Conservation (phyloP, 2,113 vertebrate species). For the Ochotona princeps region DNA sequence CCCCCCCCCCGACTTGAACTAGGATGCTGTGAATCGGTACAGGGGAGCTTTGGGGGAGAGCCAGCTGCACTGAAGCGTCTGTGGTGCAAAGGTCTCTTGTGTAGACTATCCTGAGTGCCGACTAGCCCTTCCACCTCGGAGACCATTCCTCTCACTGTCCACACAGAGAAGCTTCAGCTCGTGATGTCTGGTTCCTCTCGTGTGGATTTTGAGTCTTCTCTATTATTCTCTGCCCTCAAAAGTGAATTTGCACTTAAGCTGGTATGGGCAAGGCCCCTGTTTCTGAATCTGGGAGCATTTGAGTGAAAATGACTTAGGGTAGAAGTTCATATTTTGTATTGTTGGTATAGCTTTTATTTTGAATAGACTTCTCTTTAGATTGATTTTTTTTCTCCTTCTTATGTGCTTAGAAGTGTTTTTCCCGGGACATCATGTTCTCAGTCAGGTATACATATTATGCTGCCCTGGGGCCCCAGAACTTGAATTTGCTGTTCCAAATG, state of each 20-base stretch:
- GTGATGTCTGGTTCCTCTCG: background rate
- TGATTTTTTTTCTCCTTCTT: background rate
- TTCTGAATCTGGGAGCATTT: constrained; percentile 29
- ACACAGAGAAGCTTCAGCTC: background rate
- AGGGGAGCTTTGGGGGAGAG: background rate
- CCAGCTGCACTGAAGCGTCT: background rate
- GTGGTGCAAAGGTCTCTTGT: background rate
- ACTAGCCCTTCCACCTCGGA: background rate
- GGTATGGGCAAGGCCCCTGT: background rate
- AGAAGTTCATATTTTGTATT: constrained; percentile 42
- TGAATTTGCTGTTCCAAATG: background rate
- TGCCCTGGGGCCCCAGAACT: background rate
- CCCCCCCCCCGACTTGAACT: background rate
- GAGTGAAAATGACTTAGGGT: constrained; percentile 49
- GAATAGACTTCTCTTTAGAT: constrained; percentile 50
- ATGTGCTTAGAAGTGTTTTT: constrained; percentile 63
- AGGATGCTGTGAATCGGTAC: background rate
- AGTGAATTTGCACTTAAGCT: background rate
- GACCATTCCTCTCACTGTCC: background rate
- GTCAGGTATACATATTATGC: background rate
- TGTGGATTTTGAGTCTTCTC: background rate
- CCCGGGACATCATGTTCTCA: constrained; percentile 3
- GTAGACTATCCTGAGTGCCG: background rate
- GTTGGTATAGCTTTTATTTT: constrained; percentile 37
- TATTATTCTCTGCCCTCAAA: background rate